Evolutionary conservation across 2,888 invertebrate genomes (phyloP).

Genomic region (Ennomos fuscantarius): DNA sequence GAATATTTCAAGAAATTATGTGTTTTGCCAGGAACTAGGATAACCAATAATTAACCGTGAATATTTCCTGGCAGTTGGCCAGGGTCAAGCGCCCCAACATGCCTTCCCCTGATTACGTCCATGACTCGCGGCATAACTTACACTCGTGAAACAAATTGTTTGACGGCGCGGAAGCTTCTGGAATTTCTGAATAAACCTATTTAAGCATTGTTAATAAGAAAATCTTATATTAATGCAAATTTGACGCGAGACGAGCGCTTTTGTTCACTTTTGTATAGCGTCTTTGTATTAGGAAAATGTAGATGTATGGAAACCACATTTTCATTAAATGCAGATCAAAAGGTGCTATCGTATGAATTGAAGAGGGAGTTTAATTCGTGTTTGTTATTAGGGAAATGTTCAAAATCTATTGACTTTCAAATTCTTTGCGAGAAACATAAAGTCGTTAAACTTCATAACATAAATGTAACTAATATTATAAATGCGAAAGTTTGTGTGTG

Average conservation of each 20-base stretch:
- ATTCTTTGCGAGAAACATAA: too few relatives aligned
- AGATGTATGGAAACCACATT: conserved; percentile 39
- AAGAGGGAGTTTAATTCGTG: conserved; percentile 21
- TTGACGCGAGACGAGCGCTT: conserved; percentile 64
- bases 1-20: too few relatives aligned
- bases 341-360: conserved; percentile 26
- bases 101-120: conserved; percentile 1
- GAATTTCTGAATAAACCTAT: conserved; percentile 63
- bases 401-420: not conserved
- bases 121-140: conserved; percentile 62
- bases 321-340: conserved; percentile 36
- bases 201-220: conserved; percentile 73
- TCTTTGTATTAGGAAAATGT: conserved; percentile 52
- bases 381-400: conserved; percentile 25
- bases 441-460: too few relatives aligned
- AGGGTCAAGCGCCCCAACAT: not conserved
- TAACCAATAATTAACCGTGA: too few relatives aligned
- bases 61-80: not conserved
- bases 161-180: conserved; percentile 67
- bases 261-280: conserved; percentile 67
- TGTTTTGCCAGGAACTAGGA: too few relatives aligned
- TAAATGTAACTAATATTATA: too few relatives aligned
- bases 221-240: conserved; percentile 82
- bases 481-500: too few relatives aligned
- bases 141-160: conserved; percentile 65